A percentile compares a stretch with the other conserved stretches of the same genome.
Evolutionary conservation across 2,888 invertebrate genomes (phyloP).

Genomic region (Laothoe populi): DNA sequence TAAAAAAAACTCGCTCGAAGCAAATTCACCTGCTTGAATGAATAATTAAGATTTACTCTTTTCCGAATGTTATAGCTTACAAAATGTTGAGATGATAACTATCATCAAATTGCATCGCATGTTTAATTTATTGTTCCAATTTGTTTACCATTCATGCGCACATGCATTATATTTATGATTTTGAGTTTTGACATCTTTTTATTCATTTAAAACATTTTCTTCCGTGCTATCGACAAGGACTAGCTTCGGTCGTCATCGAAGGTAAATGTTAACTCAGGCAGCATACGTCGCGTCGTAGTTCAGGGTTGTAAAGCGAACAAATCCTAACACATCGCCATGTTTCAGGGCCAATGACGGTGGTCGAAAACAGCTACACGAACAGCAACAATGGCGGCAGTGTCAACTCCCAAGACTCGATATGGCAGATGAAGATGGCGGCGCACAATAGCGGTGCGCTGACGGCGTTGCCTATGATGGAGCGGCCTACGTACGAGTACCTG

Average conservation of each 20-base stretch:
- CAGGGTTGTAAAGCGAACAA: background rate
- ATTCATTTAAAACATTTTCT: conserved; percentile 48
- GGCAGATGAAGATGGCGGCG: conserved; percentile 97
- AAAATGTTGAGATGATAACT: no score
- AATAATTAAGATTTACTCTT: no score
- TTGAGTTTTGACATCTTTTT: conserved; percentile 41
- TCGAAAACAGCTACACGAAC: conserved; percentile 96
- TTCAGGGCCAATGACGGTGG: conserved; percentile 94
- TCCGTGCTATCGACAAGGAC: conserved; percentile 60
- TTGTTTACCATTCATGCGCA: background rate
- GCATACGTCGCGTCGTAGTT: conserved; percentile 32
- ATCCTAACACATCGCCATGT: background rate
- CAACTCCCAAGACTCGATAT: conserved; percentile 96
- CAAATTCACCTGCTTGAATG: no score
- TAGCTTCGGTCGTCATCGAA: conserved; percentile 58
- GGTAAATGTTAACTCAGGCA: conserved; percentile 46
- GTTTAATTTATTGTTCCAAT: background rate
- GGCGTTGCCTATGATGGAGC: conserved; percentile 83
- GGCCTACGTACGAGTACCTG: conserved; percentile 89
- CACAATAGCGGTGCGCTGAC: conserved; percentile 86
- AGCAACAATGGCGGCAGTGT: conserved; percentile 98
- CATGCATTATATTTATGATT: conserved; percentile 35
- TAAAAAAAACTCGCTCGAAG: no score
- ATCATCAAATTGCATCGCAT: background rate
- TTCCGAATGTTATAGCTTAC: no score